Conservation (phyloP, 2,113 vertebrate genomes). For the Rhadina sibilatrix region DNA sequence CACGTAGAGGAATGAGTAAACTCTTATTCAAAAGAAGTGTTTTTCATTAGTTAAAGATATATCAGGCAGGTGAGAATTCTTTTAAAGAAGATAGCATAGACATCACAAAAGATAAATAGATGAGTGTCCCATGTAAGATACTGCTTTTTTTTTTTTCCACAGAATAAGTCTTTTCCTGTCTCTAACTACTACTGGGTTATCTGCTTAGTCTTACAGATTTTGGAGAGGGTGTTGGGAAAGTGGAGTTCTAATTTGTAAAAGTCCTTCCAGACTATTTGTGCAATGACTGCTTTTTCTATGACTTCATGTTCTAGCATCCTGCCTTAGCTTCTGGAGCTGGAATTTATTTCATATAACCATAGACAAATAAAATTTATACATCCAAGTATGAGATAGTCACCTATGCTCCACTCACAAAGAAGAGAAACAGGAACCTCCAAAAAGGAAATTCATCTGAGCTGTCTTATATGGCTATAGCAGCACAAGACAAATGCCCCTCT, state of each 20-base stretch:
- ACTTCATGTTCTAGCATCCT: neutral
- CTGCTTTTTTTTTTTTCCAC: neutral
- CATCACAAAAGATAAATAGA: neutral
- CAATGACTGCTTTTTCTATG: neutral
- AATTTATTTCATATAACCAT: neutral
- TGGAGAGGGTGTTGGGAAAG: neutral
- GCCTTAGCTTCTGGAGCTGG: neutral
- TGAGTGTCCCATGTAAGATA: neutral
- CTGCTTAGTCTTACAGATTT: neutral
- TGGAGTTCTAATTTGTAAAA: neutral
- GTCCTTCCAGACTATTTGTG: neutral
- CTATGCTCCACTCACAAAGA: neutral
- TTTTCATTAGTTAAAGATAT: neutral
- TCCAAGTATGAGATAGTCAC: neutral
- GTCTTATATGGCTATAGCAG: neutral
- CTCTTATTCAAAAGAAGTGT: neutral
- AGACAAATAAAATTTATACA: neutral
- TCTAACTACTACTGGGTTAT: neutral
- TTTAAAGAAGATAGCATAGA: neutral
- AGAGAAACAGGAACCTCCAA: neutral
- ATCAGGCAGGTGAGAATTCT: neutral
- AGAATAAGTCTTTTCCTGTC: neutral
- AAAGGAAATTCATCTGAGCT: neutral
- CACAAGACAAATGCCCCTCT: neutral
- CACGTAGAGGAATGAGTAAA: neutral